phyloP scores from a whole-genome alignment of 2,888 invertebrate genomes.

The Conops quadrifasciatus region DNA sequence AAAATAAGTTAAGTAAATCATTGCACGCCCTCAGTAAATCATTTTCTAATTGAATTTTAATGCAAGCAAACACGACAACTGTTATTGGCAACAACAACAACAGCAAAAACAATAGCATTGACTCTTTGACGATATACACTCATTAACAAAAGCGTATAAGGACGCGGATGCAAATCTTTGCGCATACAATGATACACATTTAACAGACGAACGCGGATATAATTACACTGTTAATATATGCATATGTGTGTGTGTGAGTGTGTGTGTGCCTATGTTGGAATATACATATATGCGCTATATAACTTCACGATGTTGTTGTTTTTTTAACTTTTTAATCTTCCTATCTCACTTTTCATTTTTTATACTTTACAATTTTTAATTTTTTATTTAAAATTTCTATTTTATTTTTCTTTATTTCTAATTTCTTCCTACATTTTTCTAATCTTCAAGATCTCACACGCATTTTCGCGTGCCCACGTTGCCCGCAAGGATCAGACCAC shows the following conservation, averaged over 20 bases:
- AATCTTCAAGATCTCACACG: neutral
- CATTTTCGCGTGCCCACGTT: neutral
- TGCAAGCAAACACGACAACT: no score
- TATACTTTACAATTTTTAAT: neutral
- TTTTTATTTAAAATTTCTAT: neutral
- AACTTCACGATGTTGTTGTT: neutral
- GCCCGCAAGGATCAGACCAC: conserved; percentile 26
- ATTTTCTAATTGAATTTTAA: no score
- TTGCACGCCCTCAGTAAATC: no score
- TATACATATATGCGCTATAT: neutral
- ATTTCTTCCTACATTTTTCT: neutral
- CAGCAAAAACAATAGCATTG: no score
- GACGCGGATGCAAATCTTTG: no score
- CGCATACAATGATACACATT: no score
- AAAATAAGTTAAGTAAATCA: no score
- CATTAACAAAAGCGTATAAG: no score
- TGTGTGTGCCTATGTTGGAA: neutral
- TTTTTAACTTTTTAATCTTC: neutral
- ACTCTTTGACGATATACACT: no score
- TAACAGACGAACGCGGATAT: no score
- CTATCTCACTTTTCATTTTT: conserved; percentile 38
- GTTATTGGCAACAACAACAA: no score
- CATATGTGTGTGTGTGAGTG: neutral
- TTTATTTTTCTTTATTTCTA: neutral
- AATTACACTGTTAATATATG: no score